phyloP scores from a whole-genome alignment of 2,797 vertebrate genomes.

The Cyclura pinguis region DNA sequence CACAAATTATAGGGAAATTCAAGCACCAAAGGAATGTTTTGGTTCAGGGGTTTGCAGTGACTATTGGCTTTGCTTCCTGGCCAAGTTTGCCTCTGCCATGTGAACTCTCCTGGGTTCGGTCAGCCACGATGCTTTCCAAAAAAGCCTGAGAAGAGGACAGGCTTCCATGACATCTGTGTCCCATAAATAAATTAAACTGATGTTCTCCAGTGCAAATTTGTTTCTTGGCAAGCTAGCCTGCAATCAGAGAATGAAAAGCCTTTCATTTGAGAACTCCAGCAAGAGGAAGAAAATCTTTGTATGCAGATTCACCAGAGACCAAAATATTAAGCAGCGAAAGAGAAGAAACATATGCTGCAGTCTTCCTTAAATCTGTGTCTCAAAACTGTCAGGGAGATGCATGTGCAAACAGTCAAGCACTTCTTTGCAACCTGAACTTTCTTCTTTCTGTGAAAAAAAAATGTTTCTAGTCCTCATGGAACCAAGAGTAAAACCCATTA shows the following conservation, averaged over 20 bases:
- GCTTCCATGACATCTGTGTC: constrained; percentile 85
- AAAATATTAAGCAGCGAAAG: constrained; percentile 84
- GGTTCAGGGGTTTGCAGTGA: constrained; percentile 82
- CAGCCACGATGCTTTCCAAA: constrained; percentile 78
- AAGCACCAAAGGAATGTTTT: constrained; percentile 83
- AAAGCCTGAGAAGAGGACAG: constrained; percentile 80
- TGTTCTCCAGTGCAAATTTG: constrained; percentile 84
- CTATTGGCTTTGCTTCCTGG: constrained; percentile 82
- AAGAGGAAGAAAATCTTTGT: constrained; percentile 84
- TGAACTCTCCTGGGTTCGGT: constrained; percentile 82
- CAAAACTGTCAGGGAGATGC: constrained; percentile 41
- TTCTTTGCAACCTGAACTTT: neutral
- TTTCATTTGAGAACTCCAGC: constrained; percentile 82
- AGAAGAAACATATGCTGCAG: constrained; percentile 79
- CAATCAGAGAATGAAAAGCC: constrained; percentile 83
- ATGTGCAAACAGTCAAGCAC: neutral
- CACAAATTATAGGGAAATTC: constrained; percentile 83
- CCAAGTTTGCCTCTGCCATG: constrained; percentile 76
- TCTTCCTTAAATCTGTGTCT: constrained; percentile 63
- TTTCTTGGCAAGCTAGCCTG: constrained; percentile 84
- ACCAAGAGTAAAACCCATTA: neutral
- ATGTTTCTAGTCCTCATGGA: neutral
- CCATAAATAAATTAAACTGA: constrained; percentile 88
- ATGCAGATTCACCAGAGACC: constrained; percentile 78
- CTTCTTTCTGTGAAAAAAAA: neutral